Conservation (phyloP, 1,140 invertebrate genomes). For the Galleria mellonella region DNA sequence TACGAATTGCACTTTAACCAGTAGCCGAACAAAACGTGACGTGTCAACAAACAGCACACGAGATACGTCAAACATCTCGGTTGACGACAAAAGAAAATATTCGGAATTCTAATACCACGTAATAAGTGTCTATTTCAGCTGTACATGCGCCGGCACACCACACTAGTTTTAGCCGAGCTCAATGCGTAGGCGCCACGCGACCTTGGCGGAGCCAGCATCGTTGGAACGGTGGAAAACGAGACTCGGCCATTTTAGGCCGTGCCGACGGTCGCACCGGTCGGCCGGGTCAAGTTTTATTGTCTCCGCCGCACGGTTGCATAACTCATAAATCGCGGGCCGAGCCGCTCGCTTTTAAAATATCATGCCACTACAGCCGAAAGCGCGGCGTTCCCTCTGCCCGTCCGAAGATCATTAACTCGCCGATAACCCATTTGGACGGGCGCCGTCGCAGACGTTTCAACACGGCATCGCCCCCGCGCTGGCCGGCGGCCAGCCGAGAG, state of each 20-base stretch:
- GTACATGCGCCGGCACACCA: slow-evolving; percentile 31
- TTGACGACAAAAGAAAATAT: slow-evolving; percentile 60
- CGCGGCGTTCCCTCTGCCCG: slow-evolving; percentile 22
- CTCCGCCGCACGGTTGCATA: slow-evolving; percentile 60
- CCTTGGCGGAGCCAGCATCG: slow-evolving; percentile 45
- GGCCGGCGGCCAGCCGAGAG: slow-evolving; percentile 27
- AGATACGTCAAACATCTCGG: slow-evolving; percentile 15
- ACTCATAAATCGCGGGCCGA: slow-evolving; percentile 21
- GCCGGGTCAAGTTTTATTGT: slow-evolving; percentile 67
- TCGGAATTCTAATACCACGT: slow-evolving; percentile 56
- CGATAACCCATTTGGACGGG: slow-evolving; percentile 48
- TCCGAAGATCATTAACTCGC: slow-evolving; percentile 53
- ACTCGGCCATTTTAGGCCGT: slow-evolving; percentile 67
- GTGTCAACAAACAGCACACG: slow-evolving; percentile 24
- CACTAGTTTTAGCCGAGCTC: slow-evolving; percentile 56
- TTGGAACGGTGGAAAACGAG: slow-evolving; percentile 56
- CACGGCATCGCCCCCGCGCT: slow-evolving; percentile 25
- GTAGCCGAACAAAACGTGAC: slow-evolving; percentile 23
- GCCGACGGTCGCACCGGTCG: slow-evolving; percentile 43
- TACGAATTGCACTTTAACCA: slow-evolving; percentile 22
- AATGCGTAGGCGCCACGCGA: slow-evolving; percentile 61
- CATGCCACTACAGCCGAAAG: slow-evolving; percentile 24
- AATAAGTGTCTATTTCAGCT: slow-evolving; percentile 61
- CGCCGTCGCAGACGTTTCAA: slow-evolving; percentile 41
- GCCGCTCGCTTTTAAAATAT: slow-evolving; percentile 45